Percentiles rank a stretch among this genome's conserved stretches.
These are phyloP conservation scores for Pseudomyrmex pallidus DNA, from an alignment of 1,140 invertebrate species.

Conservation along the genomic window DNA sequence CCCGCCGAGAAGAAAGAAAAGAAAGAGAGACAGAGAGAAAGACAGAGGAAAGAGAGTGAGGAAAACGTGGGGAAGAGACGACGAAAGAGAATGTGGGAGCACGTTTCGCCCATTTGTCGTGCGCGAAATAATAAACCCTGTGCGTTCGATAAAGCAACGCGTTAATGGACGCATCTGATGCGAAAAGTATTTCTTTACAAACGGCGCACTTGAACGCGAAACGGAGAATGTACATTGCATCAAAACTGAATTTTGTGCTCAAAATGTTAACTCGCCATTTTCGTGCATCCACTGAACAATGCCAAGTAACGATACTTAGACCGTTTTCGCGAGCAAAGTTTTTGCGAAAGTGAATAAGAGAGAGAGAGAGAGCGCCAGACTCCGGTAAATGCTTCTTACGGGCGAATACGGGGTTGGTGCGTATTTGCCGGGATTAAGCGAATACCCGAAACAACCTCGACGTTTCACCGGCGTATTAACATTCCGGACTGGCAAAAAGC, in stretches of 20 bases:
- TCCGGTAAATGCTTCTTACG: conserved; percentile 39
- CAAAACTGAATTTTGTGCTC: conserved; percentile 11
- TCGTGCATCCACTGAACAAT: not conserved
- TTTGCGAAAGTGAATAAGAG: conserved; percentile 14
- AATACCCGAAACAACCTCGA: conserved; percentile 52
- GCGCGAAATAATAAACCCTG: conserved; percentile 8
- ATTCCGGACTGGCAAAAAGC: conserved; percentile 46
- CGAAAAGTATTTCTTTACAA: not conserved
- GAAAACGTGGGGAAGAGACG: not conserved
- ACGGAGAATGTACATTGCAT: not conserved
- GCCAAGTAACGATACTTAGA: not conserved
- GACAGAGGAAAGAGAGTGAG: not conserved
- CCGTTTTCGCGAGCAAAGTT: not conserved
- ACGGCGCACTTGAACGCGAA: too few species aligned
- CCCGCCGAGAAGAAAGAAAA: not conserved
- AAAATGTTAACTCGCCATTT: not conserved
- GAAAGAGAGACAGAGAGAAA: not conserved
- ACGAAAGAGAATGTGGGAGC: not conserved
- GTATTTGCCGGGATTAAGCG: conserved; percentile 55
- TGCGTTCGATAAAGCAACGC: not conserved
- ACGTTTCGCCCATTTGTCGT: conserved; percentile 20
- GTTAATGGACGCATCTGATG: conserved; percentile 16
- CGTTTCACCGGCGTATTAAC: conserved; percentile 56
- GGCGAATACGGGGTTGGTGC: conserved; percentile 11
- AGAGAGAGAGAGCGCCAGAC: not conserved